A percentile compares a stretch with the other conserved stretches of the same genome.
Evolutionary conservation across 2,888 invertebrate species (phyloP).

Genomic region (Thelaira solivaga): DNA sequence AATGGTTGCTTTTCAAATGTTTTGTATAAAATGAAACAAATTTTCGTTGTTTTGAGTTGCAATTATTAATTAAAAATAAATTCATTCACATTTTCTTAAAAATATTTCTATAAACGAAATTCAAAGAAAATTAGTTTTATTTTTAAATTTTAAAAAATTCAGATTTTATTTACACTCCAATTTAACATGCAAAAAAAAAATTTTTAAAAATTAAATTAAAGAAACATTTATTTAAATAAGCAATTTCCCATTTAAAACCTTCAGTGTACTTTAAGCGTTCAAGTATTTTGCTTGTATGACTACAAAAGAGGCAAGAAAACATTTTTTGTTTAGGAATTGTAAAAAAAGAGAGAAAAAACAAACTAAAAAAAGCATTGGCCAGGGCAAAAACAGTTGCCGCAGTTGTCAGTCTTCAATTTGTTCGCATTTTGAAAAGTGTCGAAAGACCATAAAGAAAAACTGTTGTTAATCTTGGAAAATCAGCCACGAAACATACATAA

Average conservation of each 20-base stretch:
- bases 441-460: slow-evolving; percentile 34
- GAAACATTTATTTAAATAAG: background rate
- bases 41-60: slow-evolving; percentile 51
- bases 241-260: background rate
- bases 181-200: background rate
- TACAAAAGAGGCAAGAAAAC: background rate
- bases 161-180: slow-evolving; percentile 17
- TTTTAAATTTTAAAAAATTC: background rate
- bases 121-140: background rate
- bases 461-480: slow-evolving; percentile 41
- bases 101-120: slow-evolving; percentile 47
- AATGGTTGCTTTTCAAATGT: slow-evolving; percentile 11
- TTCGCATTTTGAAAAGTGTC: slow-evolving; percentile 59
- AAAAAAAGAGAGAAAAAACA: slow-evolving; percentile 4
- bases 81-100: slow-evolving; percentile 45
- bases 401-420: slow-evolving; percentile 65
- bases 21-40: slow-evolving; percentile 21
- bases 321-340: background rate
- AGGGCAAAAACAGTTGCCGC: too few relatives aligned
- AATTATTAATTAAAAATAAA: slow-evolving; percentile 21
- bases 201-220: background rate
- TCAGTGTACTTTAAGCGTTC: slow-evolving; percentile 1
- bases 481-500: slow-evolving; percentile 29
- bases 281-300: slow-evolving; percentile 26
- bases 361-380: background rate